These are phyloP conservation scores for Noctua pronuba DNA, from an alignment of 2,888 invertebrate genomes.

Conservation along the genomic window DNA sequence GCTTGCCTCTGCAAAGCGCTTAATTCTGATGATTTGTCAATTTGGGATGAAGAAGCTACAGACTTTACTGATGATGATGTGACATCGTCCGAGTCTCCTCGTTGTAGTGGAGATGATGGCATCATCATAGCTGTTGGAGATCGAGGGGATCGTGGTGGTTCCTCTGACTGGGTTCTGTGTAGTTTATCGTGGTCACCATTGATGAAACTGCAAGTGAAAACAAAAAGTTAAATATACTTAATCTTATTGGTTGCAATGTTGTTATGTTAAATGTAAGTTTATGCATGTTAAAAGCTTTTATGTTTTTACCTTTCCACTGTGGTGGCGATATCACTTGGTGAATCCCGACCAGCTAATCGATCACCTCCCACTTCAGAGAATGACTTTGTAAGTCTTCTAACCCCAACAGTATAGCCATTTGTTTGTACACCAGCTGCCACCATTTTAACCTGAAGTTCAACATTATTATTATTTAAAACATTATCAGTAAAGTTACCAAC, in stretches of 20 bases:
- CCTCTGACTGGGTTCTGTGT: constrained; percentile 96
- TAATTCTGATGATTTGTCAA: constrained; percentile 86
- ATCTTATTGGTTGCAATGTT: neutral
- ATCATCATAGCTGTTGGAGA: constrained; percentile 89
- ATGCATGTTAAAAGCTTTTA: neutral
- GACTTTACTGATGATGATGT: constrained; percentile 86
- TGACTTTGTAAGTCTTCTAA: constrained; percentile 94
- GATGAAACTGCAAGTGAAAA: constrained; percentile 77
- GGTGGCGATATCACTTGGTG: constrained; percentile 77
- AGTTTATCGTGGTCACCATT: constrained; percentile 93
- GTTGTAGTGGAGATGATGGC: constrained; percentile 87
- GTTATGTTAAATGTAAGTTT: neutral
- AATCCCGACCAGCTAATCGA: constrained; percentile 80
- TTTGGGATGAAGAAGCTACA: constrained; percentile 83
- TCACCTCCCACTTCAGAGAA: constrained; percentile 93
- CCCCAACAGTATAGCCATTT: constrained; percentile 92
- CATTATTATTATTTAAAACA: neutral
- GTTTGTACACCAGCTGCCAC: constrained; percentile 97
- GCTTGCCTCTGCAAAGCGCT: constrained; percentile 84
- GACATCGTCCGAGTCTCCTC: constrained; percentile 86
- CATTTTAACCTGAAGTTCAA: constrained; percentile 92
- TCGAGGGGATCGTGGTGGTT: constrained; percentile 94
- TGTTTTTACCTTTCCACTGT: constrained; percentile 82
- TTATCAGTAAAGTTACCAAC: neutral
- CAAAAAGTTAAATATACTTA: neutral